Conservation (phyloP, 1,140 invertebrate genomes). For the Neelides sp. region DNA sequence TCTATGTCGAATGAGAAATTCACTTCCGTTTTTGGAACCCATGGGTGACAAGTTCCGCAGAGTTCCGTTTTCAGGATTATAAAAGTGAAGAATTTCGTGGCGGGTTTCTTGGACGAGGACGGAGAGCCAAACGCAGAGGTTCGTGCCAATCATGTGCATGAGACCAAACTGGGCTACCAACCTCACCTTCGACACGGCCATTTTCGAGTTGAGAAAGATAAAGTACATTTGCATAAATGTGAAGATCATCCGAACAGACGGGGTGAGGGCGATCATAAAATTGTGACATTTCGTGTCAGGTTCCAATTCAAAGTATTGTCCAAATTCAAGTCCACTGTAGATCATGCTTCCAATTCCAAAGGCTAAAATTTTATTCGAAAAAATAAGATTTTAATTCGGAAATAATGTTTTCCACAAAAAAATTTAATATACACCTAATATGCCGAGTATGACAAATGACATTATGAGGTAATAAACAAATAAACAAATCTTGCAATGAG, state of each 20-base stretch:
- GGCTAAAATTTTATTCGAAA: conserved; percentile 33
- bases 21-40: background rate
- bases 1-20: conserved; percentile 12
- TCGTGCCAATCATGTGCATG: conserved; percentile 72
- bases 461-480: conserved; percentile 60
- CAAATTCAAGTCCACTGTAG: conserved; percentile 52
- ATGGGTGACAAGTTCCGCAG: conserved; percentile 2
- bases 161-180: conserved; percentile 59
- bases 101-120: conserved; percentile 68
- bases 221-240: conserved; percentile 53
- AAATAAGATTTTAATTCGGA: background rate
- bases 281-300: conserved; percentile 39
- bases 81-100: conserved; percentile 50
- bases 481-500: too few relatives aligned
- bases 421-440: too few relatives aligned
- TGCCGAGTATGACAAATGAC: too few relatives aligned
- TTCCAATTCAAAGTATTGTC: conserved; percentile 42
- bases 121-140: conserved; percentile 67
- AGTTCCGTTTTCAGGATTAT: conserved; percentile 28
- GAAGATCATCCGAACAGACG: conserved; percentile 44
- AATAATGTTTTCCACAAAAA: background rate
- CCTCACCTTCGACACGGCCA: conserved; percentile 32
- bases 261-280: conserved; percentile 45
- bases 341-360: conserved; percentile 53
- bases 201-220: conserved; percentile 49